Evolutionary conservation across 2,113 vertebrate species (phyloP).

Genomic region (Gadus macrocephalus): DNA sequence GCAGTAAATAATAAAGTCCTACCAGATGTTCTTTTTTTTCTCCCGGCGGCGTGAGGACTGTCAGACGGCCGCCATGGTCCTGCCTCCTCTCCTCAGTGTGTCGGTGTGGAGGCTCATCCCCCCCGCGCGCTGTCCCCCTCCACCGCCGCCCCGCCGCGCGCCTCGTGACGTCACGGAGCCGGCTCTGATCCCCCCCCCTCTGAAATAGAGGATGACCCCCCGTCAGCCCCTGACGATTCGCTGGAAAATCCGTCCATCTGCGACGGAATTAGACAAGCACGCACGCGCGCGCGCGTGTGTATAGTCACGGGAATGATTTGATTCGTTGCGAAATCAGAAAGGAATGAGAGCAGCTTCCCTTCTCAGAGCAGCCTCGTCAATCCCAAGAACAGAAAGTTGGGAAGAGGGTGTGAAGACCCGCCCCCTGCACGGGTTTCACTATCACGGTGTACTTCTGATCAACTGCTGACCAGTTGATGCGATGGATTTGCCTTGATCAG

Average conservation of each 20-base stretch:
- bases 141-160: slow-evolving; percentile 30
- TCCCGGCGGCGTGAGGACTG: no score
- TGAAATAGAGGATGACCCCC: slow-evolving; percentile 64
- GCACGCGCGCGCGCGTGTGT: background rate
- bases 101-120: slow-evolving; percentile 11
- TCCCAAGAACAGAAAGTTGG: no score
- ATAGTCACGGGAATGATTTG: no score
- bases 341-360: no score
- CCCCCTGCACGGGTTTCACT: no score
- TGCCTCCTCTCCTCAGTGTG: slow-evolving; percentile 7
- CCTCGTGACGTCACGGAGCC: slow-evolving; percentile 67
- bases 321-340: no score
- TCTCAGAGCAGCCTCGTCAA: no score
- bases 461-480: no score
- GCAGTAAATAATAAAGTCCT: slow-evolving; percentile 19
- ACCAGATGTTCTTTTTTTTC: slow-evolving; percentile 34
- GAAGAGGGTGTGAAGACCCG: no score
- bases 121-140: slow-evolving; percentile 9
- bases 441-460: no score
- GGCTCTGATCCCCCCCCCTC: slow-evolving; percentile 44
- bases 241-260: slow-evolving; percentile 29
- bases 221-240: slow-evolving; percentile 46
- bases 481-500: no score
- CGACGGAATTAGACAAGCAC: no score
- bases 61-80: slow-evolving; percentile 33